Base-by-base conservation (phyloP, 1,140 invertebrate genomes). In the Ceratosolen solmsi region DNA sequence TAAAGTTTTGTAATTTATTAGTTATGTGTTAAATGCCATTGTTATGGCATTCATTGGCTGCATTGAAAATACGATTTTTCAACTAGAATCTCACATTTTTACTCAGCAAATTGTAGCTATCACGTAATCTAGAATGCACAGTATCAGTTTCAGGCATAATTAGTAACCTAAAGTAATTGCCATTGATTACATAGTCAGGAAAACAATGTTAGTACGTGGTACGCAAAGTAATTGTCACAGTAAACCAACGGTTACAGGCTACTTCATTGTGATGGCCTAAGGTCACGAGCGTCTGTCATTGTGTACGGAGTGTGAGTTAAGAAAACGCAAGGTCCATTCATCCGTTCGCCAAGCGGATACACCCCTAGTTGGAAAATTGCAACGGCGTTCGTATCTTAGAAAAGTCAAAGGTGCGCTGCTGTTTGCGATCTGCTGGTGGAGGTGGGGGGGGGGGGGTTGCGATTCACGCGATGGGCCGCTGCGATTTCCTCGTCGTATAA, bases 291-390 rank as follows among this genome's bases (percentile, higher is more conserved):
- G 22, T 8, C 17, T 38, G 5, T n/a, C 3, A 36, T 68, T 68
- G 33, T 38, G 36, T 38, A 7, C 20, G 17, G 17, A 63, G 22
- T 33, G 27, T 22, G 60, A 72, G 22, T 15, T 33, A 60, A 72
- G 70, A 80, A 80, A 80, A 51, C 54, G 41, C 54, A 58, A 58
- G 71, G 9, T 20, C 4, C 77, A 71, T 71, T 70, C 15, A 79
- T 79, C 70, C 30, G 33, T 27, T 58, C 60, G 30, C 41, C 30
- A 25, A 78, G n/a, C 13, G 8, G 49, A 49, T 49, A 49, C n/a
- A 41, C n/a, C 7, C n/a, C 4, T 2, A 63, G 60, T 33, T 20
- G 30, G 27, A 63, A 74, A 58, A 73, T 70, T n/a, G 0, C n/a
- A n/a, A 73, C n/a, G 30, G 22, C 49, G 20, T 27, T 36, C 60